phyloP scores from a whole-genome alignment of 2,888 invertebrate genomes.

The Hololepta plana region DNA sequence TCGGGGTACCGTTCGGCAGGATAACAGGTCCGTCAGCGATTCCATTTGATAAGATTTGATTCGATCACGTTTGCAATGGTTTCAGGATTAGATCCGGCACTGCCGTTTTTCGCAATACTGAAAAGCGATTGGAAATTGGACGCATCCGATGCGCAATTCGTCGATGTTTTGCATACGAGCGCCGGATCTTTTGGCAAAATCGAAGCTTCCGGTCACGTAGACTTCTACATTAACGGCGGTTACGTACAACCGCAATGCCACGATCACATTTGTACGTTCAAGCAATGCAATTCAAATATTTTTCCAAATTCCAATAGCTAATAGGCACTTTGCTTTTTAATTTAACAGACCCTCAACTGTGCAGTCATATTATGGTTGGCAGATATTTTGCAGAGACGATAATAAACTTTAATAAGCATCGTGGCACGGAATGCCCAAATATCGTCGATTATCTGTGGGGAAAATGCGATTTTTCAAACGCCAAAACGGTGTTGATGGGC shows the following conservation, averaged over 20 bases:
- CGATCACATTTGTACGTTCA: constrained; percentile 41
- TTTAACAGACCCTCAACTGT: constrained; percentile 33
- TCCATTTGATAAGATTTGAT: too few species aligned
- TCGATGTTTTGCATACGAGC: constrained; percentile 82
- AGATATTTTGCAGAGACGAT: constrained; percentile 45
- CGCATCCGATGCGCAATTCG: constrained; percentile 63
- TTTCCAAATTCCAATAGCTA: constrained; percentile 1
- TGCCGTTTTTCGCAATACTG: constrained; percentile 37
- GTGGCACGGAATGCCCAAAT: constrained; percentile 40
- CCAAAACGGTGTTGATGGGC: constrained; percentile 18
- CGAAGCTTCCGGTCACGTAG: constrained; percentile 38
- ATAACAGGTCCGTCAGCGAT: constrained; percentile 26
- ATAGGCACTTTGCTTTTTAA: constrained; percentile 5
- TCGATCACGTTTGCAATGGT: too few species aligned
- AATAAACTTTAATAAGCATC: constrained; percentile 32
- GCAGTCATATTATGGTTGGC: constrained; percentile 42
- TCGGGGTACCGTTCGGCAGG: constrained; percentile 19
- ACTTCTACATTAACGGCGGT: constrained; percentile 48
- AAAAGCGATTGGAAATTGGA: constrained; percentile 41
- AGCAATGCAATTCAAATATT: not conserved
- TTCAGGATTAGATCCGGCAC: constrained; percentile 41
- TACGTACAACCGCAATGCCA: constrained; percentile 53
- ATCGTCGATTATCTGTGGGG: constrained; percentile 35
- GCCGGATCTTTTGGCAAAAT: constrained; percentile 41
- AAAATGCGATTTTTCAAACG: constrained; percentile 23